phyloP scores from a whole-genome alignment of 2,113 vertebrate genomes.

The Trogon melanurus region DNA sequence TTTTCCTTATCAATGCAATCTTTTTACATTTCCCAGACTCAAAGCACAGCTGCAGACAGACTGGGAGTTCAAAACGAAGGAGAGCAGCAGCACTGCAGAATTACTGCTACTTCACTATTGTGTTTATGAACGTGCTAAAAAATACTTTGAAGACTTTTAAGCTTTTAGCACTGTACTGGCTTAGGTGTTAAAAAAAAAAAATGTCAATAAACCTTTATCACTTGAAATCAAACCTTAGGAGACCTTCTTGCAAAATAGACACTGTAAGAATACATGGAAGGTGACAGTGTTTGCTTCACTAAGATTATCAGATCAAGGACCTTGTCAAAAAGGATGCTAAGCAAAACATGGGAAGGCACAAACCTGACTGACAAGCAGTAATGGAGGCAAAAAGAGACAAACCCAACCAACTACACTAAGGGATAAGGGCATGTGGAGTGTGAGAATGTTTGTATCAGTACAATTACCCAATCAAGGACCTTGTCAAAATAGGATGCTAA shows the following conservation, averaged over 20 bases:
- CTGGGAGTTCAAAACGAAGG: neutral
- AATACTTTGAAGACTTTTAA: neutral
- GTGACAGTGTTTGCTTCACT: neutral
- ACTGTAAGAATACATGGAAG: neutral
- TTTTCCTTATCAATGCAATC: neutral
- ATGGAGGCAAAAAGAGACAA: neutral
- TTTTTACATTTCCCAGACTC: neutral
- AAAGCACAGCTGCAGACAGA: neutral
- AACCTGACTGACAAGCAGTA: neutral
- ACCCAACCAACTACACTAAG: neutral
- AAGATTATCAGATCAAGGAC: neutral
- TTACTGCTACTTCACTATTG: neutral
- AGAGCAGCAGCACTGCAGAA: neutral
- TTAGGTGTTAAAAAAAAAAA: neutral
- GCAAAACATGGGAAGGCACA: neutral
- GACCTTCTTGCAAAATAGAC: neutral
- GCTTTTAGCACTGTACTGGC: neutral
- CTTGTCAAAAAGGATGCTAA: neutral
- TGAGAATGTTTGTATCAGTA: neutral
- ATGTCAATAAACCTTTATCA: neutral
- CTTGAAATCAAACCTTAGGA: neutral
- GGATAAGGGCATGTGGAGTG: neutral
- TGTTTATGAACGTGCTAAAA: neutral
- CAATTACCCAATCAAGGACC: neutral
- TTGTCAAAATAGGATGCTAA: neutral